Conservation (phyloP, 2,113 vertebrate genomes). For the Galemys pyrenaicus region DNA sequence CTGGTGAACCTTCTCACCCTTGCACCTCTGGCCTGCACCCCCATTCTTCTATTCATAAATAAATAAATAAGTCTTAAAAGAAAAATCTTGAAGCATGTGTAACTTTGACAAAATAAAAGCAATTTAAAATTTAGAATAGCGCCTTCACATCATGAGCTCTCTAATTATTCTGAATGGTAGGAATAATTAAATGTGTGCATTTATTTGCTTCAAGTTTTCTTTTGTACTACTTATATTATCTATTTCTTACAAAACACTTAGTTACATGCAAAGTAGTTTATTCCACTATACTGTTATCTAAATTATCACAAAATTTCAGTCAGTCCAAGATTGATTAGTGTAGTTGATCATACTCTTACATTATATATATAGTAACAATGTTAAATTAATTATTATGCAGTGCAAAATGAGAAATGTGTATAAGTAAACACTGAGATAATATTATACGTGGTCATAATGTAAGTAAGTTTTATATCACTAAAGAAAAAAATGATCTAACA, state of each 20-base stretch:
- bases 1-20: no score
- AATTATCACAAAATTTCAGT: background rate
- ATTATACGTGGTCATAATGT: background rate
- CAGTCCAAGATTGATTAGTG: background rate
- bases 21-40: no score
- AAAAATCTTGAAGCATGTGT: background rate
- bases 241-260: conserved; percentile 10
- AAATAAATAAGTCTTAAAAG: no score
- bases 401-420: background rate
- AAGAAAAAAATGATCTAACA: background rate
- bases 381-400: background rate
- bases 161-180: background rate
- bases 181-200: background rate
- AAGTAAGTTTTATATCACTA: background rate
- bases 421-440: background rate
- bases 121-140: background rate
- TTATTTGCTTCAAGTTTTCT: background rate
- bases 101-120: background rate
- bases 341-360: background rate
- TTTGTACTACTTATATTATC: background rate
- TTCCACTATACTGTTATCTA: background rate
- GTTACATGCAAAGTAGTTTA: background rate
- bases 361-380: background rate
- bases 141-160: background rate
- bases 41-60: no score